Evolutionary conservation across 2,888 invertebrate species (phyloP).

Genomic region (Leistus spinibarbis): DNA sequence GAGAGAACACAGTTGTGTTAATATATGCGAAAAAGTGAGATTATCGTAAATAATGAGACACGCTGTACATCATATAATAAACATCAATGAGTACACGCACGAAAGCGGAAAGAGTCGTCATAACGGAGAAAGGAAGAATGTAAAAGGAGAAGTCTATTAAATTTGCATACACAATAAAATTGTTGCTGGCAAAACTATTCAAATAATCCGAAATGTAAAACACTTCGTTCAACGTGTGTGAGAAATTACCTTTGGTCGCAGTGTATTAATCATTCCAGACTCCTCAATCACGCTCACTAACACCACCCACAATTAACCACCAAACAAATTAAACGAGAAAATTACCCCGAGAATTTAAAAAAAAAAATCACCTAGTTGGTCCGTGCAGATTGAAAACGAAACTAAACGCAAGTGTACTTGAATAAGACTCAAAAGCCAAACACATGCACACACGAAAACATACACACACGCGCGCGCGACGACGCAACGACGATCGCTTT

Average conservation of each 20-base stretch:
- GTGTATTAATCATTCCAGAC: not conserved
- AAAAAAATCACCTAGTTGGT: not conserved
- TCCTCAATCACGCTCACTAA: not conserved
- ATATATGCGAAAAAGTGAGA: not conserved
- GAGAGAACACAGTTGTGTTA: not conserved
- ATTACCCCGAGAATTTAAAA: too few relatives aligned
- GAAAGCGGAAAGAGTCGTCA: conserved; percentile 22
- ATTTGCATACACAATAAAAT: not conserved
- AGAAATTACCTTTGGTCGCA: not conserved
- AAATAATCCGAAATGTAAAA: too few relatives aligned
- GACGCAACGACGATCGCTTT: not conserved
- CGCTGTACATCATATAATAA: conserved; percentile 3
- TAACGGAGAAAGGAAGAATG: conserved; percentile 17
- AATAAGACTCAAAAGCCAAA: not conserved
- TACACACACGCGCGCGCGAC: not conserved
- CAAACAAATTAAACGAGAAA: not conserved
- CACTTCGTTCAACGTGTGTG: too few relatives aligned
- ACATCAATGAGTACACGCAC: conserved; percentile 18
- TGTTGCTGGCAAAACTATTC: not conserved
- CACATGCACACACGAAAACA: not conserved
- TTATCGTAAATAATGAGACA: conserved; percentile 1
- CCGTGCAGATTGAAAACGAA: not conserved
- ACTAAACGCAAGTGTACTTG: not conserved
- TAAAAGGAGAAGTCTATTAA: conserved; percentile 15
- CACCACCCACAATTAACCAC: not conserved